These are phyloP conservation scores for Seira sanloemensis DNA, from an alignment of 2,888 invertebrate species.

Conservation along the genomic window DNA sequence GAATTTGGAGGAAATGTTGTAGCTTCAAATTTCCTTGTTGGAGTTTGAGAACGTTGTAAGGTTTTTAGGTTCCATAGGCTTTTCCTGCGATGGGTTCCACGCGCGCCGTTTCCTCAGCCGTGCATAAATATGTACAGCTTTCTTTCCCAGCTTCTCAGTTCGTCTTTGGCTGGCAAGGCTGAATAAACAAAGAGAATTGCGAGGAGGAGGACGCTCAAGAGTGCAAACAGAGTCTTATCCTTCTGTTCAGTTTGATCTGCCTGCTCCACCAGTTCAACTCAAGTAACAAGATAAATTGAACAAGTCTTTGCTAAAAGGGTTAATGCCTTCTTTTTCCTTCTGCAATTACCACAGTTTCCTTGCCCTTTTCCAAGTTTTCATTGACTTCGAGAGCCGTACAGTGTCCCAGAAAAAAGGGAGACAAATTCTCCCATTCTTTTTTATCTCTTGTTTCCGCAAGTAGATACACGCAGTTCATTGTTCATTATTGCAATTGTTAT, in stretches of 20 bases:
- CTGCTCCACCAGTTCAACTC: not conserved
- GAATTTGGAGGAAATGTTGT: not conserved
- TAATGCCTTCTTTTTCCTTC: too few relatives aligned
- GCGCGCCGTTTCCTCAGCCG: not conserved
- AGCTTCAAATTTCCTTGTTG: not conserved
- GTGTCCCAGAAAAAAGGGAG: constrained; percentile 4
- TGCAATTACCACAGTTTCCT: not conserved
- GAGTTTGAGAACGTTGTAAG: not conserved
- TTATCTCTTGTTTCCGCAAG: constrained; percentile 23
- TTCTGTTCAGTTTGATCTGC: not conserved
- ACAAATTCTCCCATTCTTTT: constrained; percentile 43
- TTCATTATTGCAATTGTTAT: not conserved
- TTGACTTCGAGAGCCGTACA: not conserved
- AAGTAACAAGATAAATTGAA: not conserved
- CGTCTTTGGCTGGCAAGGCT: not conserved
- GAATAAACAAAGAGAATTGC: not conserved
- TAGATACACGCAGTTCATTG: not conserved
- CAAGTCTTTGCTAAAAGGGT: not conserved
- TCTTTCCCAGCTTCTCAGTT: not conserved
- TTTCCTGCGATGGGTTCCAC: not conserved
- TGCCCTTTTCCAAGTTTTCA: not conserved
- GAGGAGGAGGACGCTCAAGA: not conserved
- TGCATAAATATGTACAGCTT: not conserved
- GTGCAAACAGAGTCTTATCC: not conserved
- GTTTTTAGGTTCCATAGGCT: not conserved